These are phyloP conservation scores for Troides aeacus DNA, from an alignment of 2,888 invertebrate species.

Conservation along the genomic window DNA sequence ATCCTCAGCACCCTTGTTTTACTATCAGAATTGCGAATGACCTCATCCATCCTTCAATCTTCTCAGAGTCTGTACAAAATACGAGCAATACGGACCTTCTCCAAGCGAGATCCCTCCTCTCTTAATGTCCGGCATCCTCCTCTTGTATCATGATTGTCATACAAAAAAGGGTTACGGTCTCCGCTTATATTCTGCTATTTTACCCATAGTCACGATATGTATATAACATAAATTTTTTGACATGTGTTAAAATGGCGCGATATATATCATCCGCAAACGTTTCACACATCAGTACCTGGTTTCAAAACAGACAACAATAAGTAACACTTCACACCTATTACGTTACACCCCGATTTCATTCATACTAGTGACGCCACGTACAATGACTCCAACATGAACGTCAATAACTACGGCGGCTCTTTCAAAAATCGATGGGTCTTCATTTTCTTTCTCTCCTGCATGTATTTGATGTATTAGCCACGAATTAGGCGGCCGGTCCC, in stretches of 20 bases:
- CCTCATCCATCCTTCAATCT: no score
- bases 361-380: conserved; percentile 70
- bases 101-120: no score
- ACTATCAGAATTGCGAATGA: no score
- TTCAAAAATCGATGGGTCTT: conserved; percentile 43
- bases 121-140: no score
- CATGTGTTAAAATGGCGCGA: neutral
- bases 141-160: no score
- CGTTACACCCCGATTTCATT: conserved; percentile 68
- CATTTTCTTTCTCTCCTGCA: conserved; percentile 53
- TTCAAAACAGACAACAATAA: conserved; percentile 58
- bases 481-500: conserved; percentile 72
- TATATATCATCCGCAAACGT: conserved; percentile 24
- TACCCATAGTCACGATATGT: no score
- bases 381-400: conserved; percentile 73
- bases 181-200: no score
- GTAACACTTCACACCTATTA: conserved; percentile 78
- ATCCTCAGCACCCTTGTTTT: no score
- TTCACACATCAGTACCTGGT: conserved; percentile 56
- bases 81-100: no score
- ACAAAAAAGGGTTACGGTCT: no score
- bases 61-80: no score
- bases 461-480: conserved; percentile 73
- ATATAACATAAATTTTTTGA: no score
- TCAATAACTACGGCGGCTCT: conserved; percentile 64